Conservation (phyloP, 1,140 invertebrate species). For the Magallana angulata region DNA sequence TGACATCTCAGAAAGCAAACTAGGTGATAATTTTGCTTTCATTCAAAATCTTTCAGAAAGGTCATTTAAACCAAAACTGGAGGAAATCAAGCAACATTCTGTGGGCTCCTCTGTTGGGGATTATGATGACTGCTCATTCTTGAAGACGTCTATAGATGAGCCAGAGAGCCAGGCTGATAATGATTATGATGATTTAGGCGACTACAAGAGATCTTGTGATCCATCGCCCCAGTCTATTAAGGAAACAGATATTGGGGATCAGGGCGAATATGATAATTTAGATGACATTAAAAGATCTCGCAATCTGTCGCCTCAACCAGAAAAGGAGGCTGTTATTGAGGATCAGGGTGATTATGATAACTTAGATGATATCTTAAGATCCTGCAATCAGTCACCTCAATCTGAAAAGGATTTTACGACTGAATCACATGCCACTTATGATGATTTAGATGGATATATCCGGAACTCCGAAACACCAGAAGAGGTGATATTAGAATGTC, state of each 20-base stretch:
- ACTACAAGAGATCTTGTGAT: neutral
- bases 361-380: too few relatives aligned
- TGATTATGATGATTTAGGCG: neutral
- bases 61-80: neutral
- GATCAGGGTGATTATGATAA: neutral
- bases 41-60: constrained; percentile 13
- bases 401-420: too few relatives aligned
- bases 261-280: neutral
- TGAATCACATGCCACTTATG: neutral
- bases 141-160: neutral
- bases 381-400: too few relatives aligned
- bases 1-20: neutral
- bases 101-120: neutral
- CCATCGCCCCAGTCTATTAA: neutral
- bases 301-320: neutral
- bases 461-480: neutral
- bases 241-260: neutral
- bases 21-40: constrained; percentile 14
- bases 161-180: neutral
- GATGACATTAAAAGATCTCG: neutral
- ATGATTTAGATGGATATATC: neutral
- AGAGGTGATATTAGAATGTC: neutral
- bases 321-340: neutral
- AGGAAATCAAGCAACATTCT: constrained; percentile 5
- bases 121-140: constrained; percentile 10